Percentiles rank a stretch among this genome's conserved stretches.
Conservation (phyloP, 2,797 vertebrate genomes). For the Monodelphis domestica region DNA sequence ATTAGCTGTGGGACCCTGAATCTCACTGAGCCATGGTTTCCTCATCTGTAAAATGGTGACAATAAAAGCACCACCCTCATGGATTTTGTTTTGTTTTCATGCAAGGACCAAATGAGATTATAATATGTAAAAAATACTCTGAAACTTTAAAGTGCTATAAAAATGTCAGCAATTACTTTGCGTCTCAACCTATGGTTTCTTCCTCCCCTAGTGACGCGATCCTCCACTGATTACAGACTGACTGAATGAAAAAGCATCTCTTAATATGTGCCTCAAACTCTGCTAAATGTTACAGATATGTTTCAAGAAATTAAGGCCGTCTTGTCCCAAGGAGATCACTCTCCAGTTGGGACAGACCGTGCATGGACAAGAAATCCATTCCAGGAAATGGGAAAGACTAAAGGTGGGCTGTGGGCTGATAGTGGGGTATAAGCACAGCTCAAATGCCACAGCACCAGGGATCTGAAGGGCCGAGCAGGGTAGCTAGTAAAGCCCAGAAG, state of each 20-base stretch:
- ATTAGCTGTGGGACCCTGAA: neutral
- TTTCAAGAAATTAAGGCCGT: neutral
- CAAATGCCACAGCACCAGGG: neutral
- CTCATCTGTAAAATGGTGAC: neutral
- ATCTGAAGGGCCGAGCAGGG: neutral
- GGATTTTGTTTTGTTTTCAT: too few relatives aligned
- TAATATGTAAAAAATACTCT: neutral
- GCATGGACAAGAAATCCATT: neutral
- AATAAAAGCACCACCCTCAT: neutral
- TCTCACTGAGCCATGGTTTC: neutral
- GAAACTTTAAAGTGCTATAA: neutral
- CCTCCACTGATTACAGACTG: neutral
- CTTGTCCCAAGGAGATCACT: neutral
- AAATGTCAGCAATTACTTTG: neutral
- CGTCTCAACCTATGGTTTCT: neutral
- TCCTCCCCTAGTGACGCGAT: neutral
- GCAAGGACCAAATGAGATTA: neutral
- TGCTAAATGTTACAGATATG: neutral
- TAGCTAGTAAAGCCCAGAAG: neutral
- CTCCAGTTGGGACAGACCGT: neutral
- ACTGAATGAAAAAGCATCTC: neutral
- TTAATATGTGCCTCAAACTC: neutral
- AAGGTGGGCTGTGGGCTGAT: neutral
- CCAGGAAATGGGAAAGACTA: neutral
- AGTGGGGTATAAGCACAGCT: too few relatives aligned